Evolutionary conservation across 2,797 vertebrate genomes (phyloP), one percentile per base, ranked within the genome.

Genomic region (Peromyscus aztecus): DNA sequence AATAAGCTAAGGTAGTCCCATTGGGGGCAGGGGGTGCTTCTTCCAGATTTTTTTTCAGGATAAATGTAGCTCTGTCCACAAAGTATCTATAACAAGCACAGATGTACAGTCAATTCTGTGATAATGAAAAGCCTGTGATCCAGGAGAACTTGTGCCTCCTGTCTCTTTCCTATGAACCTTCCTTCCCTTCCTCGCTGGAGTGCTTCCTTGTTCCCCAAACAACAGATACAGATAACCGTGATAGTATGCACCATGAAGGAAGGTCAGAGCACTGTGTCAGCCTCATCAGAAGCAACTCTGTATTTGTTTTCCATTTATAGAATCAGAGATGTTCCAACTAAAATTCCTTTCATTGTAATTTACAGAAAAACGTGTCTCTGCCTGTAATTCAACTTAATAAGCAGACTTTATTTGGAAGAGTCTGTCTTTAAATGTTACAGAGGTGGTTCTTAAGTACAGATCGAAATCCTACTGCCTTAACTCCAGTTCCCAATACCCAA

Each of bases 341-440:
- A 92, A 23, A 19, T 95, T 23, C 4, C 34, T 59, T 29, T 89
- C 78, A 93, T 89, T 94, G 95, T 90, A 81, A 76, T 23, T 93
- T 11, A 24, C n/a, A 93, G 52, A 46, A 84, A 43, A 87, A 84
- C 93, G 84, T 85, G 49, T 4, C 17, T 37, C n/a, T 71, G 1
- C 29, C 27, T 87, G 37, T 37, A 73, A 63, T 93, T 95, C 86
- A 69, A 63, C 52, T 84, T 90, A 85, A 59, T 88, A 90, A 89
- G 21, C 34, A 61, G 13, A 65, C 24, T 52, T 93, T 86, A 83
- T 34, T 65, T 77, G n/a, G 57, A 19, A 97, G 5, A 81, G 55
- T 86, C 34, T 89, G 27, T 24, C 34, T 93, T 93, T 88, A 65
- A 67, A 80, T 49, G 17, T 87, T 73, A 81, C 14, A 49, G 4